Evolutionary conservation across 2,888 invertebrate species (phyloP).

Genomic region (Lepidochrysops patricia): DNA sequence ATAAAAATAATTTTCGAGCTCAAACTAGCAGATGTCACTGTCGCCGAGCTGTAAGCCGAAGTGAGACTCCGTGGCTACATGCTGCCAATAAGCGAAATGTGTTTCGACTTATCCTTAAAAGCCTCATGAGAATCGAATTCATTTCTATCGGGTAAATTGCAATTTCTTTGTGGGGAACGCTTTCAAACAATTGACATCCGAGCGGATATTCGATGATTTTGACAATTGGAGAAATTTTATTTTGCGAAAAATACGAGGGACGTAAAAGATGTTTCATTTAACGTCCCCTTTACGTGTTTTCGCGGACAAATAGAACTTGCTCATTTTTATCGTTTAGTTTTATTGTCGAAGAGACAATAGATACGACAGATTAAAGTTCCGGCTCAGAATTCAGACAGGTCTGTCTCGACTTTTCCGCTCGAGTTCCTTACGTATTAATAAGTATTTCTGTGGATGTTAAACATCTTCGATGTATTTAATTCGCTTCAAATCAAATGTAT

Average conservation of each 20-base stretch:
- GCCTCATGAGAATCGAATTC: slow-evolving; percentile 15
- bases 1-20: slow-evolving; percentile 8
- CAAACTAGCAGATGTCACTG: slow-evolving; percentile 5
- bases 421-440: no score
- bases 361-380: not conserved
- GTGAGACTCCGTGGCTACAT: slow-evolving; percentile 15
- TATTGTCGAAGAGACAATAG: not conserved
- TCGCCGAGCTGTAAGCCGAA: not conserved
- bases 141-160: slow-evolving; percentile 14
- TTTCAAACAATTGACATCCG: slow-evolving; percentile 11
- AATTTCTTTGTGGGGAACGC: slow-evolving; percentile 11
- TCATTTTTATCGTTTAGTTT: slow-evolving; percentile 1
- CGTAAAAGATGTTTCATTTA: not conserved
- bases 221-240: slow-evolving; percentile 13
- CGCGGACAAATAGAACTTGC: not conserved
- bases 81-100: slow-evolving; percentile 22
- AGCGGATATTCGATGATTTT: slow-evolving; percentile 12
- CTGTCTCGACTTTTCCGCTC: not conserved
- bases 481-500: no score
- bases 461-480: no score
- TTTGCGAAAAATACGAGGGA: not conserved
- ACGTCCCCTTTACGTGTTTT: not conserved
- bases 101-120: slow-evolving; percentile 20
- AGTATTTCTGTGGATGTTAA: no score
- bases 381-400: not conserved